Conservation (phyloP, 2,113 vertebrate species). For the Microtus pennsylvanicus region DNA sequence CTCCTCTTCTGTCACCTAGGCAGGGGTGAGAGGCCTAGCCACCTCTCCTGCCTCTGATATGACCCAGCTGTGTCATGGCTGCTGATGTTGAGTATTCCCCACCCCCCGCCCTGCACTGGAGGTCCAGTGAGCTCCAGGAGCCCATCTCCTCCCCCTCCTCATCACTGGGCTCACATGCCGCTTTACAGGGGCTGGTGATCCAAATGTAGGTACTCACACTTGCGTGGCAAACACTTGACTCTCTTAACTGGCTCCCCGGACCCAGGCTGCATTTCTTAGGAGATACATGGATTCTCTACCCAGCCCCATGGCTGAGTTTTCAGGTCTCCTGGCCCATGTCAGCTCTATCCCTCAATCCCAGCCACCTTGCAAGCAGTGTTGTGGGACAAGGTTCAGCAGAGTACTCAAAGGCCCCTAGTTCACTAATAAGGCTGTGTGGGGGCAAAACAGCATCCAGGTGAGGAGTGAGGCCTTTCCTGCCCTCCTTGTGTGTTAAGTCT, state of each 20-base stretch:
- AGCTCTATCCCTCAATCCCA: neutral
- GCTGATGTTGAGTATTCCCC: neutral
- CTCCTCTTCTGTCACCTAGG: neutral
- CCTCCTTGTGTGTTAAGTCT: accelerated
- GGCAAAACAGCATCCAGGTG: accelerated
- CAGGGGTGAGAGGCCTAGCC: neutral
- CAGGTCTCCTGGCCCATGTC: neutral
- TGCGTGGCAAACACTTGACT: neutral
- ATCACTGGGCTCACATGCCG: neutral
- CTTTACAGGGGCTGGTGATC: neutral
- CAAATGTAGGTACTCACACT: neutral
- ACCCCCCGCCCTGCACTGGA: neutral
- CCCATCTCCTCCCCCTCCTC: too few relatives aligned
- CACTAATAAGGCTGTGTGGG: neutral
- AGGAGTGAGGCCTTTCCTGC: neutral
- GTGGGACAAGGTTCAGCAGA: neutral
- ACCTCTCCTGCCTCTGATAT: neutral
- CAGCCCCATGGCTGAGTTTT: neutral
- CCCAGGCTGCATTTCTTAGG: neutral
- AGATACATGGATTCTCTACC: neutral
- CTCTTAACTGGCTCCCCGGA: too few relatives aligned
- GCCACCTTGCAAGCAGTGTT: neutral
- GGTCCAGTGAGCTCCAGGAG: neutral
- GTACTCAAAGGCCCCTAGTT: neutral
- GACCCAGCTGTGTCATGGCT: neutral